A percentile compares a stretch with the other conserved stretches of the same genome.
These are phyloP conservation scores for Elmis aenea DNA, from an alignment of 2,888 invertebrate species.

Conservation along the genomic window DNA sequence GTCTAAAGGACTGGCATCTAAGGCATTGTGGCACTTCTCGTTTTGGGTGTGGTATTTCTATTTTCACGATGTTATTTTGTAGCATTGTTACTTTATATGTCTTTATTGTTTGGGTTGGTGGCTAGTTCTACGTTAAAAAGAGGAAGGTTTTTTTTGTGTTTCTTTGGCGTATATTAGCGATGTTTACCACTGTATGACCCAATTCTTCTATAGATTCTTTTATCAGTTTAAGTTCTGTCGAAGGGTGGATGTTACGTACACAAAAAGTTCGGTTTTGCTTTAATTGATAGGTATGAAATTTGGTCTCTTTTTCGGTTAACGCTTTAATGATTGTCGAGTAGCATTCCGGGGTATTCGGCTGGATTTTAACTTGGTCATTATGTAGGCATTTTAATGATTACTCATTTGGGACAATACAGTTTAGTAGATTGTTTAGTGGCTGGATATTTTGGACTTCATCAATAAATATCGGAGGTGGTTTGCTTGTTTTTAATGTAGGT, in stretches of 20 bases:
- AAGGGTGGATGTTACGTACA: slow-evolving; percentile 6
- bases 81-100: slow-evolving; percentile 2
- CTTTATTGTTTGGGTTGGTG: slow-evolving; percentile 6
- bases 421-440: slow-evolving; percentile 2
- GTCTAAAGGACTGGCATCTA: neutral
- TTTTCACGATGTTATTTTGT: slow-evolving; percentile 1
- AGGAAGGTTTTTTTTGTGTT: slow-evolving; percentile 1
- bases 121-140: slow-evolving; percentile 8
- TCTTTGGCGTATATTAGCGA: slow-evolving; percentile 4
- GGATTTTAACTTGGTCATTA: slow-evolving; percentile 5
- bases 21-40: slow-evolving; percentile 1
- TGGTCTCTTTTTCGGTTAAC: slow-evolving; percentile 1
- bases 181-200: slow-evolving; percentile 6
- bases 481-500: slow-evolving; percentile 2
- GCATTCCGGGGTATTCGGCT: neutral
- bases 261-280: slow-evolving; percentile 7
- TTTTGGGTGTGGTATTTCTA: slow-evolving; percentile 2
- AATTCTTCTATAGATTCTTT: slow-evolving; percentile 7
- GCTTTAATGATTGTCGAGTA: slow-evolving; percentile 2
- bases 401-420: neutral
- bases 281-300: slow-evolving; percentile 1
- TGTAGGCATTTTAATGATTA: slow-evolving; percentile 4
- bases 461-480: slow-evolving; percentile 6
- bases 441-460: slow-evolving; percentile 5
- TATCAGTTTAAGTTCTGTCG: slow-evolving; percentile 3